Evolutionary conservation across 2,888 invertebrate species (phyloP).

Genomic region (Ephialtes manifestator): DNA sequence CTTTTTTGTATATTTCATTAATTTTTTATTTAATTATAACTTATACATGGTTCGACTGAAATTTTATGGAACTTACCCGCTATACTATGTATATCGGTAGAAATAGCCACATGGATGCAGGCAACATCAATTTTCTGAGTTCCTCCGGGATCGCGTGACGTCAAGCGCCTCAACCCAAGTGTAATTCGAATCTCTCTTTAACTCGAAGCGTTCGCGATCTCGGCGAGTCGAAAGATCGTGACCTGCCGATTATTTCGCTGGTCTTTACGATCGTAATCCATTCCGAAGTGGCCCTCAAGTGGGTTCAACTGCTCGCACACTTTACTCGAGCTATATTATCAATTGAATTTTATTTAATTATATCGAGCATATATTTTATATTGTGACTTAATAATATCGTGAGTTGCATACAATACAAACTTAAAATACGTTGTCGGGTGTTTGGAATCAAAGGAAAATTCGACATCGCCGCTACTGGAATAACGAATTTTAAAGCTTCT

Average conservation of each 20-base stretch:
- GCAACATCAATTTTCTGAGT: conserved; percentile 28
- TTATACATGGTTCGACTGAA: background rate
- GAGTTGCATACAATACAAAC: background rate
- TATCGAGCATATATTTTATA: conserved; percentile 57
- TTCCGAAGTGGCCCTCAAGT: conserved; percentile 31
- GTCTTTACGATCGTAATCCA: conserved; percentile 68
- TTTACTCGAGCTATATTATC: conserved; percentile 47
- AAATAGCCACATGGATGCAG: conserved; percentile 17
- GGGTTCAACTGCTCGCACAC: conserved; percentile 3
- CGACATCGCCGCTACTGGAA: conserved; percentile 45
- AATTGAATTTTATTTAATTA: conserved; percentile 68
- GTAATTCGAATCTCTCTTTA: conserved; percentile 54
- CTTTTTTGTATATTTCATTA: too few species aligned
- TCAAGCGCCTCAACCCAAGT: conserved; percentile 39
- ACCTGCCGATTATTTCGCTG: conserved; percentile 67
- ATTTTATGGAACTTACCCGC: background rate
- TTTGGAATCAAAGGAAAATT: conserved; percentile 60
- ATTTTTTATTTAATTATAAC: background rate
- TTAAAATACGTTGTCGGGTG: conserved; percentile 10
- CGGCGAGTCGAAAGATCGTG: conserved; percentile 61
- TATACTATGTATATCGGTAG: background rate
- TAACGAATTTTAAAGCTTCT: conserved; percentile 22
- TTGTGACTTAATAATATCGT: conserved; percentile 43
- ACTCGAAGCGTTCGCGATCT: conserved; percentile 59
- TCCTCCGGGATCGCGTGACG: conserved; percentile 58